phyloP scores from a whole-genome alignment of 2,797 vertebrate species.

The Parauchenoglanis ngamensis region DNA sequence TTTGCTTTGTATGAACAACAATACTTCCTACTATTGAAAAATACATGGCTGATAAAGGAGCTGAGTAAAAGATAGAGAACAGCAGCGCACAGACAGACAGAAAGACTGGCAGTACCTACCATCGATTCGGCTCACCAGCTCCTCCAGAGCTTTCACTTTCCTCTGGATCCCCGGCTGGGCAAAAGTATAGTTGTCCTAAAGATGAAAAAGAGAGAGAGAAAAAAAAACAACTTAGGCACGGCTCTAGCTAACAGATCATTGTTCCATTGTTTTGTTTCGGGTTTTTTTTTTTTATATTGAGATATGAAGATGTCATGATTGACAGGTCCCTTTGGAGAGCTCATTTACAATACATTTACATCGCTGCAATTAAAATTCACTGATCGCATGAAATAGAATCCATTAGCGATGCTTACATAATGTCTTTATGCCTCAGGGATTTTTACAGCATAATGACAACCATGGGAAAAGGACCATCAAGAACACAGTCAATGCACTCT shows the following conservation, averaged over 20 bases:
- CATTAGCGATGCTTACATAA: constrained; percentile 42
- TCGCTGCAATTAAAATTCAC: constrained; percentile 40
- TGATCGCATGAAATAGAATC: constrained; percentile 39
- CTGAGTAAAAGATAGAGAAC: not conserved
- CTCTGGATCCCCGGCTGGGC: constrained; percentile 95
- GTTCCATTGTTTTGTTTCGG: not conserved
- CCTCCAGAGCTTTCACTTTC: constrained; percentile 92
- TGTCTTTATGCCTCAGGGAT: constrained; percentile 28
- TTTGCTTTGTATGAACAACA: not conserved
- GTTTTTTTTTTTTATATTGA: not conserved
- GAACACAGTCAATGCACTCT: constrained; percentile 22
- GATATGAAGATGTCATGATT: constrained; percentile 10
- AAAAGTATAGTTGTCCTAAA: constrained; percentile 92
- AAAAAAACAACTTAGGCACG: not conserved
- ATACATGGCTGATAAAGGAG: not conserved
- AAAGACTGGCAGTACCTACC: constrained; percentile 77
- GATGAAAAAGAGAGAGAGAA: not conserved
- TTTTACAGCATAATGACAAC: constrained; percentile 37
- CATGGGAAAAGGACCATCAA: constrained; percentile 33
- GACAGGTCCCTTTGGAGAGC: constrained; percentile 28
- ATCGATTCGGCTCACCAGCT: constrained; percentile 93
- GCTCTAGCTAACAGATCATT: not conserved
- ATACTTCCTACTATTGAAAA: not conserved
- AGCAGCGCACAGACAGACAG: constrained; percentile 15
- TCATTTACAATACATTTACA: constrained; percentile 30